Base-by-base conservation (phyloP, 2,888 invertebrate species). In the Drosophila paucipuncta region DNA sequence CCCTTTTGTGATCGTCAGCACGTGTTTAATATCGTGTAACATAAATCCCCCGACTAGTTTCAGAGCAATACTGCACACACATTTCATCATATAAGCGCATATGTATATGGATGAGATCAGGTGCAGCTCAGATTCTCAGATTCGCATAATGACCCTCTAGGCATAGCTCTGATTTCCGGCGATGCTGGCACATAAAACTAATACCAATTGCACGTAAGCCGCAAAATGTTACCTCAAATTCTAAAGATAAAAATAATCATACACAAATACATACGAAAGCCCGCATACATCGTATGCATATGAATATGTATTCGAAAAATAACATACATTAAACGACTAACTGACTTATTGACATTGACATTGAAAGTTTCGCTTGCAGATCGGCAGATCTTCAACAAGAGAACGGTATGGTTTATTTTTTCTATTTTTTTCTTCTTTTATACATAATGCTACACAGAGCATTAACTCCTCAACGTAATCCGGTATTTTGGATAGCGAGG, bases 331-430 rank as follows among this genome's bases (percentile, higher is more conserved):
- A 22, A 60, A 22, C 71, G 76, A 37, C 43, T 57, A 65, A 58
- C 22, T 64, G 47, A 85, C 59, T 58, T 71, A 83, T 88, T 91
- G 91, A 89, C 91, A 91, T 91, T 91, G 90, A 91, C 90, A 89
- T 89, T 91, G 90, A 88, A 81, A 80, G 82, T 82, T 76, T 76
- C 52, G 76, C 73, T 74, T 73, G 69, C 43, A 58, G 58, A 68
- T 66, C 71, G 73, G 68, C 61, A 68, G 65, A 71, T 80, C 73
- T 87, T 75, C 69, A 74, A 74, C 52, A 11, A 41, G 75, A 69
- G 74, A 76, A 80, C 70, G 63, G 52, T 58, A 67, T 54, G 50
- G 72, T 37, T 2, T 6, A 37, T 13, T 54, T 43, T 25, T 33
- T 11, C n/a, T 16, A 30, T n/a, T 16, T 16, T 52, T n/a, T 10